Evolutionary conservation across 2,113 vertebrate genomes (phyloP).

Genomic region (Glaucomys volans): DNA sequence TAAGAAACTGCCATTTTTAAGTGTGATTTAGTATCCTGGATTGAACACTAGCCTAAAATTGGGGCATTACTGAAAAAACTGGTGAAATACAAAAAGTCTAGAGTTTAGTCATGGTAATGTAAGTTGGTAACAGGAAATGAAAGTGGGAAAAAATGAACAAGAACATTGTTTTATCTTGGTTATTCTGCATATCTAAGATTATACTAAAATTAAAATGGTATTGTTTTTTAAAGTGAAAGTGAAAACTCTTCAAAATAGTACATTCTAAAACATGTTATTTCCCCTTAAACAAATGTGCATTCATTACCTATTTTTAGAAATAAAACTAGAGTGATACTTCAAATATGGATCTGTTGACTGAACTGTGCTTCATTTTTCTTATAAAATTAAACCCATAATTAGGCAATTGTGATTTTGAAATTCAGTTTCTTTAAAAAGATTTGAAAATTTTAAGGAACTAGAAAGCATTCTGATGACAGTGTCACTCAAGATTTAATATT

Average conservation of each 20-base stretch:
- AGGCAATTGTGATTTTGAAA: background rate
- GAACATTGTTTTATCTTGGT: background rate
- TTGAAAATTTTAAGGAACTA: background rate
- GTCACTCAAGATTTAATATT: background rate
- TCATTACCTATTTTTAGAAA: constrained; percentile 20
- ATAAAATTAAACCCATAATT: background rate
- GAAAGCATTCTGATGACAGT: background rate
- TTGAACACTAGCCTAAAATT: background rate
- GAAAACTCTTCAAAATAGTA: background rate
- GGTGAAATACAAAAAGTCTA: background rate
- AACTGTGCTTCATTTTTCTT: background rate
- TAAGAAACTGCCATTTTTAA: background rate
- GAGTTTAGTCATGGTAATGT: background rate
- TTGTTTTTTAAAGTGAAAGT: background rate
- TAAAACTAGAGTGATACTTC: background rate
- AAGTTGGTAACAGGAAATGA: background rate
- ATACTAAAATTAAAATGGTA: background rate
- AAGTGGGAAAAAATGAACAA: background rate
- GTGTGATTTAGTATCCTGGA: background rate
- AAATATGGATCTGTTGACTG: background rate
- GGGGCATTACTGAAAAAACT: background rate
- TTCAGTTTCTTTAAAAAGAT: background rate
- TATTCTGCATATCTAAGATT: background rate
- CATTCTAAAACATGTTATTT: background rate
- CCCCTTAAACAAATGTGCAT: background rate